phyloP scores from a whole-genome alignment of 2,888 invertebrate species.

The Callosobruchus maculatus region DNA sequence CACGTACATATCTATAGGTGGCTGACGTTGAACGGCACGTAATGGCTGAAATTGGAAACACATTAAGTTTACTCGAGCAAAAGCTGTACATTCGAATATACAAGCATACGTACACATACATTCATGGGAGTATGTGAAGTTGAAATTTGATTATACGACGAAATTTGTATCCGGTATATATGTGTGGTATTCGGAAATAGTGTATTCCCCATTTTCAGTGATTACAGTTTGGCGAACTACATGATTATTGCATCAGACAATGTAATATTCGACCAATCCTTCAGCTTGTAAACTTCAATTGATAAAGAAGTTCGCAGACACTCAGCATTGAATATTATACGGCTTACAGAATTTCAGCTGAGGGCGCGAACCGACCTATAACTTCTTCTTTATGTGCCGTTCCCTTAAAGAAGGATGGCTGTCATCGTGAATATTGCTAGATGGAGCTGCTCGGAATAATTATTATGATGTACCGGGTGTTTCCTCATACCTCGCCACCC shows the following conservation, averaged over 20 bases:
- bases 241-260: neutral
- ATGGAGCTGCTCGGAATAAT: no score
- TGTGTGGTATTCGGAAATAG: neutral
- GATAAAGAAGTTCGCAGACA: no score
- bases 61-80: neutral
- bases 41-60: neutral
- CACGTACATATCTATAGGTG: neutral
- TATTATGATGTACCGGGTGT: no score
- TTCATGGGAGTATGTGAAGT: neutral
- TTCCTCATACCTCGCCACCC: no score
- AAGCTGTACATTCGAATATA: neutral
- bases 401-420: no score
- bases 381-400: no score
- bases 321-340: no score
- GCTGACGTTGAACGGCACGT: neutral
- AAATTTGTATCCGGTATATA: neutral
- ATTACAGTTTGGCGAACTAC: neutral
- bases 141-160: neutral
- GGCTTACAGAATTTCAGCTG: no score
- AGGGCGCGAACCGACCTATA: no score
- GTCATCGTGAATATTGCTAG: no score
- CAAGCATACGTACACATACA: neutral
- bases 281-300: no score
- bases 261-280: no score
- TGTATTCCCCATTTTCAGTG: neutral